A percentile compares a stretch with the other conserved stretches of the same genome.
Conservation (phyloP, 30 jellyfish, hydroid and myxozoan species). For the Chironex yamaguchii region DNA sequence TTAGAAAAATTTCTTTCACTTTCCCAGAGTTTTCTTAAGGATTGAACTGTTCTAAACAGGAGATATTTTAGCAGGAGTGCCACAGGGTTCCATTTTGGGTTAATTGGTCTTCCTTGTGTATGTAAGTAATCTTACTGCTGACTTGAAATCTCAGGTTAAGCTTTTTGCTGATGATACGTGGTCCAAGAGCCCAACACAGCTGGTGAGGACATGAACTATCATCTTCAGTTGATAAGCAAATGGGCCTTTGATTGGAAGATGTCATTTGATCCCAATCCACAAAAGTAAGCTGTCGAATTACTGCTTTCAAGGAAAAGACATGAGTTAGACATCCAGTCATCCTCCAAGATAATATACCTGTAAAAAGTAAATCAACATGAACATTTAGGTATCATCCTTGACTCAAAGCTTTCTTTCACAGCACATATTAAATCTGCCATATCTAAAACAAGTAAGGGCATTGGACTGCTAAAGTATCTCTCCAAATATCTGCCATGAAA, state of each 20-base stretch:
- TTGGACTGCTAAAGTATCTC: constrained; percentile 59
- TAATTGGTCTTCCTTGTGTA: constrained; percentile 44
- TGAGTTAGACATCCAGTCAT: constrained; percentile 30
- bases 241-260: constrained; percentile 73
- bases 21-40: too few relatives aligned
- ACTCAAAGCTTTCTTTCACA: constrained; percentile 42
- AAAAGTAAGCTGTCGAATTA: constrained; percentile 37
- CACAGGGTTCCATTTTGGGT: constrained; percentile 76
- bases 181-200: constrained; percentile 61
- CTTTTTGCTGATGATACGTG: constrained; percentile 52
- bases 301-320: constrained; percentile 28
- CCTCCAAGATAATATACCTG: constrained; percentile 29
- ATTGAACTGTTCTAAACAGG: too few relatives aligned
- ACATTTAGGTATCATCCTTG: constrained; percentile 57
- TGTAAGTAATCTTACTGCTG: constrained; percentile 57
- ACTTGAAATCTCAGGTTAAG: constrained; percentile 48
- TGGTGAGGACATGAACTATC: constrained; percentile 64
- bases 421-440: constrained; percentile 40
- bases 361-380: not conserved
- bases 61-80: constrained; percentile 71
- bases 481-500: constrained; percentile 51
- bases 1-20: constrained; percentile 31
- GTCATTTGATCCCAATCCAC: constrained; percentile 72
- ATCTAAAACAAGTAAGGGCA: constrained; percentile 29
- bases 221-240: constrained; percentile 32